Conservation (phyloP, 1,140 invertebrate species). For the Conus betulinus region DNA sequence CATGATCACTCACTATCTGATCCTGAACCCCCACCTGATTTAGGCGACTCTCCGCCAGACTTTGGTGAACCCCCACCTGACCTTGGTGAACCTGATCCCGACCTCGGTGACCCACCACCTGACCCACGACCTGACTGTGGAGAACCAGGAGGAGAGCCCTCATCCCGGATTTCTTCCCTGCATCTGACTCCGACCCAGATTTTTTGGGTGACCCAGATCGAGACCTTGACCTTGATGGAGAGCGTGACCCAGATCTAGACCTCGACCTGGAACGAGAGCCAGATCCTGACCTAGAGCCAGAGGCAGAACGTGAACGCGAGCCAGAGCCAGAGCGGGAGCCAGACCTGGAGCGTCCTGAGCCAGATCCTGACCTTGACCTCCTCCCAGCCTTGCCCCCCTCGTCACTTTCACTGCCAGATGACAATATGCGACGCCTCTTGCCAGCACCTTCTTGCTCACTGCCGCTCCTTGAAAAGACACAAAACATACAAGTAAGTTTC, state of each 20-base stretch:
- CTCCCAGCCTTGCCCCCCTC: constrained; percentile 32
- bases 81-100: constrained; percentile 19
- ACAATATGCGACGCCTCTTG: constrained; percentile 75
- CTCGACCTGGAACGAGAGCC: constrained; percentile 63
- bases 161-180: constrained; percentile 31
- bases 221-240: constrained; percentile 70
- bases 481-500: not conserved
- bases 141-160: constrained; percentile 7
- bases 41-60: constrained; percentile 32
- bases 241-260: constrained; percentile 70
- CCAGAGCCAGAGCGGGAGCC: constrained; percentile 51
- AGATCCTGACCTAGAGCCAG: constrained; percentile 58
- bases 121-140: constrained; percentile 29
- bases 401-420: constrained; percentile 72
- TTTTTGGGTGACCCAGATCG: constrained; percentile 55
- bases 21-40: constrained; percentile 27
- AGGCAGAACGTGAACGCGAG: constrained; percentile 39
- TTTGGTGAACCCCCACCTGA: constrained; percentile 17
- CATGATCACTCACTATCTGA: constrained; percentile 24
- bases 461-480: constrained; percentile 75
- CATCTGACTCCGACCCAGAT: constrained; percentile 50
- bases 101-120: constrained; percentile 29
- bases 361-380: constrained; percentile 65
- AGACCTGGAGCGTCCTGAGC: constrained; percentile 54
- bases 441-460: constrained; percentile 70